Conservation (phyloP, 1,140 invertebrate species). For the Drosophila chauvacae region DNA sequence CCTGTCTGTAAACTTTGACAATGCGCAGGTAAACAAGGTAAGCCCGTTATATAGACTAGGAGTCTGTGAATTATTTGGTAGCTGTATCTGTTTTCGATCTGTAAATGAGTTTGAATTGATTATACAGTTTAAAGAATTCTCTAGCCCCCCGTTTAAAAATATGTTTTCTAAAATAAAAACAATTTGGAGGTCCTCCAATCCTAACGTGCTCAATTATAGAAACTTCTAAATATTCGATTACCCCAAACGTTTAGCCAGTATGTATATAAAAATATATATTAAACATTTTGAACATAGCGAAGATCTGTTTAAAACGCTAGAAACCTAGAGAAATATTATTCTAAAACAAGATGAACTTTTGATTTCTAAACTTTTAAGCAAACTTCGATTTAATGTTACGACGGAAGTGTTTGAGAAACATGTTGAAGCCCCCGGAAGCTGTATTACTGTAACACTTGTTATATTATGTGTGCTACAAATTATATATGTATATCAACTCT, state of each 20-base stretch:
- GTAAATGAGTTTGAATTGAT: neutral
- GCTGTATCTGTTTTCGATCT: neutral
- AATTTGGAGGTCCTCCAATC: conserved; percentile 17
- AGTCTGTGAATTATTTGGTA: conserved; percentile 9
- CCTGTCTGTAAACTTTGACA: conserved; percentile 31
- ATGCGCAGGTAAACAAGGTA: conserved; percentile 46
- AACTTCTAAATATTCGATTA: conserved; percentile 27
- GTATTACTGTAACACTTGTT: conserved; percentile 79
- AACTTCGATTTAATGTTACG: conserved; percentile 63
- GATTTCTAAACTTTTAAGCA: conserved; percentile 56
- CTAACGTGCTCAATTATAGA: conserved; percentile 54
- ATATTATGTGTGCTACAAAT: conserved; percentile 74
- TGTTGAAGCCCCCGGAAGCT: conserved; percentile 71
- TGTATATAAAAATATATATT: conserved; percentile 62
- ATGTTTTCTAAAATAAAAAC: neutral
- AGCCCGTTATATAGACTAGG: conserved; percentile 2
- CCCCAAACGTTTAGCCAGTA: conserved; percentile 27
- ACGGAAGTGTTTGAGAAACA: conserved; percentile 74
- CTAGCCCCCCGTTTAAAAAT: neutral
- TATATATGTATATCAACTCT: conserved; percentile 57
- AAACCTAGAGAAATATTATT: conserved; percentile 40
- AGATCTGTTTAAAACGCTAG: conserved; percentile 59
- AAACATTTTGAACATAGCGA: conserved; percentile 57
- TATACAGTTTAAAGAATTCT: neutral
- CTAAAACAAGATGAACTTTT: conserved; percentile 23